Percentiles rank a stretch among this genome's conserved stretches.
These are phyloP conservation scores for Heliconius congener DNA, from an alignment of 1,140 invertebrate species.

Conservation along the genomic window DNA sequence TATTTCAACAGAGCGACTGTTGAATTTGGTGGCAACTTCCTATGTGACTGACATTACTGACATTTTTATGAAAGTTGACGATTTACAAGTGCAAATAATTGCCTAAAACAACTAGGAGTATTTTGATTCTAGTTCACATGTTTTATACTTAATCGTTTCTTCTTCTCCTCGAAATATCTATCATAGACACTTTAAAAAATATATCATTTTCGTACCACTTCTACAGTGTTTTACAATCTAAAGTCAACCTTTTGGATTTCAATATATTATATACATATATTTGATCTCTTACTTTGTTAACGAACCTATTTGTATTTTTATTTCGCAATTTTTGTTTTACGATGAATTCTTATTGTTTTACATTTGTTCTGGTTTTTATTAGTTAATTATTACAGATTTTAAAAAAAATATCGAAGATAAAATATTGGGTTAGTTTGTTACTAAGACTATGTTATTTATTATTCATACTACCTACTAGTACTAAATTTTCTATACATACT, in stretches of 20 bases:
- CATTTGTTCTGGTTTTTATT: background rate
- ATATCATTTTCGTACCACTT: background rate
- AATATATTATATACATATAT: constrained; percentile 3
- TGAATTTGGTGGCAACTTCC: too few species aligned
- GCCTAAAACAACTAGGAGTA: too few species aligned
- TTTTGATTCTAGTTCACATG: too few species aligned
- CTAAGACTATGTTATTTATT: too few species aligned
- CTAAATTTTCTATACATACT: too few species aligned
- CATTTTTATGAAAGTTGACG: too few species aligned
- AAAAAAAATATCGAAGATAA: too few species aligned
- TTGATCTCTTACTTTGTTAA: constrained; percentile 6
- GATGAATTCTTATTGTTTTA: background rate
- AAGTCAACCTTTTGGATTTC: background rate
- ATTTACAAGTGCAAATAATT: background rate
- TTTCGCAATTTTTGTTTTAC: background rate
- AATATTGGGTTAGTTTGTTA: too few species aligned
- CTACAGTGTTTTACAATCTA: background rate
- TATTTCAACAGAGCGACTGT: too few species aligned
- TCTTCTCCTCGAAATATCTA: background rate
- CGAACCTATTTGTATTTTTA: constrained; percentile 1
- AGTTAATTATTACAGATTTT: background rate
- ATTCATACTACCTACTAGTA: too few species aligned
- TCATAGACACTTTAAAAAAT: too few species aligned
- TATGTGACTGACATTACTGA: too few species aligned
- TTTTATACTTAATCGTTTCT: background rate